Conservation (phyloP, 2,797 vertebrate species). For the Trachurus trachurus region DNA sequence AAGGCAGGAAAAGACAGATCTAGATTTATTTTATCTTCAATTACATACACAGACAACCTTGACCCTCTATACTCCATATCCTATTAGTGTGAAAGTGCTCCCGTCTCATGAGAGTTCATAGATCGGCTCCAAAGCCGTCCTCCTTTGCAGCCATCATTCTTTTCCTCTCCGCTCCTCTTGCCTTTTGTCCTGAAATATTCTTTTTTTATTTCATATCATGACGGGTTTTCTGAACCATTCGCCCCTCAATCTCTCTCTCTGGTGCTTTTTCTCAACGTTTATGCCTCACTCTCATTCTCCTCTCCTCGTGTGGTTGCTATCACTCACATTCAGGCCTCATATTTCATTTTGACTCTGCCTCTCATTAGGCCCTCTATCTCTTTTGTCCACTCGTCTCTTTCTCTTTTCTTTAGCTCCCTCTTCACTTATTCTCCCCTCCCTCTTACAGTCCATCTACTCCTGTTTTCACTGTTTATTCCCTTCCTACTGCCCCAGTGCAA, state of each 20-base stretch:
- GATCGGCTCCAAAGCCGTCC: slow-evolving; percentile 17
- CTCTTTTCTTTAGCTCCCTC: slow-evolving; percentile 7
- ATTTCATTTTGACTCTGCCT: slow-evolving; percentile 63
- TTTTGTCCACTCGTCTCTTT: slow-evolving; percentile 50
- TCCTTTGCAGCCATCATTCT: slow-evolving; percentile 28
- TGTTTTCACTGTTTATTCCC: slow-evolving; percentile 46
- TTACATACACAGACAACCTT: slow-evolving; percentile 38
- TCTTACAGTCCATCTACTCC: neutral
- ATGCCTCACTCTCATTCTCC: slow-evolving; percentile 22
- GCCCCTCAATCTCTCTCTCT: slow-evolving; percentile 38
- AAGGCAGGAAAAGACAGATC: slow-evolving; percentile 2
- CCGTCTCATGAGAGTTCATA: slow-evolving; percentile 31
- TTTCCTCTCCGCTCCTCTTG: slow-evolving; percentile 17
- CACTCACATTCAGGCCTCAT: slow-evolving; percentile 47
- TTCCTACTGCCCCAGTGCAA: slow-evolving; percentile 20
- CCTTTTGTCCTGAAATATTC: slow-evolving; percentile 23
- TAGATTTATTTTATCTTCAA: slow-evolving; percentile 33
- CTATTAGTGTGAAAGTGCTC: slow-evolving; percentile 40
- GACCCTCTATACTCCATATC: slow-evolving; percentile 46
- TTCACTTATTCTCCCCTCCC: slow-evolving; percentile 4
- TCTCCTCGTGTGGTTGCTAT: slow-evolving; percentile 26
- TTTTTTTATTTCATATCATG: slow-evolving; percentile 45
- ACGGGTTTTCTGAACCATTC: slow-evolving; percentile 64
- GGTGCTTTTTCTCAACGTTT: slow-evolving; percentile 38
- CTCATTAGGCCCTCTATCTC: slow-evolving; percentile 60